Percentiles rank a stretch among this genome's conserved stretches.
Evolutionary conservation across 2,113 vertebrate genomes (phyloP).

Genomic region (Peucedramus taeniatus): DNA sequence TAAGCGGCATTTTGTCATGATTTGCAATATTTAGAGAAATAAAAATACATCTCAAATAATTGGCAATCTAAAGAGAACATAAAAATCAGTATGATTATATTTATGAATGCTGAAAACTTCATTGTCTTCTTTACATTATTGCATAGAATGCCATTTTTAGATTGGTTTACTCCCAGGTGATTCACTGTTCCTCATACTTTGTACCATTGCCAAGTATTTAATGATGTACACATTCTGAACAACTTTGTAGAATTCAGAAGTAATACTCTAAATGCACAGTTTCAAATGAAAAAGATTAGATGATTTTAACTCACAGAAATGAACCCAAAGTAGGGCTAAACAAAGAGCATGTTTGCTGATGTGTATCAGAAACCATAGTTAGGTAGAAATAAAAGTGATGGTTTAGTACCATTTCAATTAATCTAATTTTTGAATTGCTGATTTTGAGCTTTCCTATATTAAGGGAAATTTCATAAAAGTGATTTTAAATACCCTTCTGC

Average conservation of each 20-base stretch:
- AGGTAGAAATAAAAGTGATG: neutral
- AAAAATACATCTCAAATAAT: neutral
- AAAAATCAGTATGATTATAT: neutral
- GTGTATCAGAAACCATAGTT: neutral
- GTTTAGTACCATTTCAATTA: neutral
- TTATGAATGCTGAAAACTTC: neutral
- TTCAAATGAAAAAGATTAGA: neutral
- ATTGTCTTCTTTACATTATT: neutral
- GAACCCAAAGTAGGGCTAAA: neutral
- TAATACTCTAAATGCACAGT: neutral
- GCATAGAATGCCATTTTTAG: neutral
- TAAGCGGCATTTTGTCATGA: neutral
- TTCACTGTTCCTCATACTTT: neutral
- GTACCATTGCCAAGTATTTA: neutral
- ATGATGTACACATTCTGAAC: neutral
- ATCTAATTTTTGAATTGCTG: neutral
- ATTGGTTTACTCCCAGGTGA: neutral
- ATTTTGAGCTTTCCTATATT: neutral
- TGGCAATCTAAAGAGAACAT: neutral
- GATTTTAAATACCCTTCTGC: neutral
- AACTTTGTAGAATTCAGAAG: neutral
- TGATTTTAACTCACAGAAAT: neutral
- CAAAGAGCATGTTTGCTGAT: neutral
- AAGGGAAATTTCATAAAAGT: neutral
- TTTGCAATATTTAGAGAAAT: neutral